phyloP scores from a whole-genome alignment of 2,797 vertebrate species.

The Cynodonichthys magdalenae region DNA sequence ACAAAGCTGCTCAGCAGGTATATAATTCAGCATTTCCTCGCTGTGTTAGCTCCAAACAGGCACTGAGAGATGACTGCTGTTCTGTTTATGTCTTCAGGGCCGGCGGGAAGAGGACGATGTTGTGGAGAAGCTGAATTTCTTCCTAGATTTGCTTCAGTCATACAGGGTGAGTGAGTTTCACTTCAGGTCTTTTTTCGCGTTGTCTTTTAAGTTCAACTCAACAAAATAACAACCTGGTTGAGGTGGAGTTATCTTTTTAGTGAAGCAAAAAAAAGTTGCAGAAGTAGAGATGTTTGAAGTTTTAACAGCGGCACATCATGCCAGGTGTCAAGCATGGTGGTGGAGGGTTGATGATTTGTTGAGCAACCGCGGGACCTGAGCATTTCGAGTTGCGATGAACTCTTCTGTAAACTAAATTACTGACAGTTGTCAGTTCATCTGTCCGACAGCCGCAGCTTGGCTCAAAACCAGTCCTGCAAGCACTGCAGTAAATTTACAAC shows the following conservation, averaged over 20 bases:
- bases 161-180: conserved; percentile 87
- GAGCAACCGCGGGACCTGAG: too few species aligned
- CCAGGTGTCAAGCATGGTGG: too few species aligned
- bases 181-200: background rate
- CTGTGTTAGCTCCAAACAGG: conserved; percentile 14
- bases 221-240: background rate
- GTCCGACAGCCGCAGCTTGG: too few species aligned
- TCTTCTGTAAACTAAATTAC: too few species aligned
- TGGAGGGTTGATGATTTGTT: too few species aligned
- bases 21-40: conserved; percentile 24
- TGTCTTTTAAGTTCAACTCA: background rate
- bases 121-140: conserved; percentile 96
- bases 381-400: too few species aligned
- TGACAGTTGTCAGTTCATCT: too few species aligned
- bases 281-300: too few species aligned
- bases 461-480: too few species aligned
- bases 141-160: conserved; percentile 95
- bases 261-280: too few species aligned
- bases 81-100: conserved; percentile 80
- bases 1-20: conserved; percentile 96
- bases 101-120: conserved; percentile 95
- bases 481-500: too few species aligned
- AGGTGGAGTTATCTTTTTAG: background rate
- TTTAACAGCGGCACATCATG: too few species aligned
- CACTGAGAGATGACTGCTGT: conserved; percentile 34